Percentiles rank a stretch among this genome's conserved stretches.
Evolutionary conservation across 1,140 invertebrate species (phyloP).

Genomic region (Philotrypesis tridentata): DNA sequence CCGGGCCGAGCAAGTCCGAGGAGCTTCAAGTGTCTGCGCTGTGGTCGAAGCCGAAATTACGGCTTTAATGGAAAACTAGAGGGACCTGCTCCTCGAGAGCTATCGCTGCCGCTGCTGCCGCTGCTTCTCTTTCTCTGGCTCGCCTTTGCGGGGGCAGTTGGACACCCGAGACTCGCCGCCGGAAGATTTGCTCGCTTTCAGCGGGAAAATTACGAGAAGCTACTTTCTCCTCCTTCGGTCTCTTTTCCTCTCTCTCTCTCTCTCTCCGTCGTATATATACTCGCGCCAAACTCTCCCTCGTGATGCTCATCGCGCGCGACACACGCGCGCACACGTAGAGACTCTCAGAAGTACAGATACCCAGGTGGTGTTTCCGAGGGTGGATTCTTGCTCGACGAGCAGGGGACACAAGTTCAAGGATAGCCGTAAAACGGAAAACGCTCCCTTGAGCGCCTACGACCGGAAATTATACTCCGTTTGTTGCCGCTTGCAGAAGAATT

Average conservation of each 20-base stretch:
- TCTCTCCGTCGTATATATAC: neutral
- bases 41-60: neutral
- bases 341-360: no score
- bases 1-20: neutral
- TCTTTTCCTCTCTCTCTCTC: neutral
- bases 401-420: neutral
- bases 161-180: neutral
- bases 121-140: neutral
- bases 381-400: neutral
- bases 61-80: neutral
- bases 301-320: no score
- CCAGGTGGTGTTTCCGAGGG: neutral
- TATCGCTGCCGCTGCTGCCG: neutral
- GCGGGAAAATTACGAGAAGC: neutral
- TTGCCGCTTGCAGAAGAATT: neutral
- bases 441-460: neutral
- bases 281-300: no score
- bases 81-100: neutral
- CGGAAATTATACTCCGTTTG: neutral
- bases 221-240: no score
- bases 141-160: neutral
- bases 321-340: no score
- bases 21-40: neutral
- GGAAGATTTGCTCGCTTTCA: neutral
- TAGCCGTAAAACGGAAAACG: neutral